Evolutionary conservation across 2,797 vertebrate genomes (phyloP), one percentile per base, ranked within the genome.

Genomic region (Tragopan temminckii): DNA sequence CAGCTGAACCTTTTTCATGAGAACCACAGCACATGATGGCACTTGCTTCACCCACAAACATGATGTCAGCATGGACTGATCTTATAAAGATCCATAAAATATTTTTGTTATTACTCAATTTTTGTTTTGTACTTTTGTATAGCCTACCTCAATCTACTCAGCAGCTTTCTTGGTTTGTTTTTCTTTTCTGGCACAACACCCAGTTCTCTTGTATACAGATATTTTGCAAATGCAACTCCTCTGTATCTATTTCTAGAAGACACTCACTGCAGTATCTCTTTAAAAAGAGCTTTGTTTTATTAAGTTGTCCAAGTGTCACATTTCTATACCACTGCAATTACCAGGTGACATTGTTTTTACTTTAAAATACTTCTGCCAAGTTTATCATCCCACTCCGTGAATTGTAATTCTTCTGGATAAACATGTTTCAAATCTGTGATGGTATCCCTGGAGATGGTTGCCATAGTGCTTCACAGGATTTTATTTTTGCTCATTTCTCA

Each of bases 371-470:
- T 18, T 19, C 29, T 55, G 53, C 53, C 53, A 55, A 55, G 53
- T 55, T 55, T 55, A 55, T 55, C 53, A 55, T 55, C 53, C 53
- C 29, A 20, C 31, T n/a, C 53, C 3, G 7, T 55, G 53, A 82
- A 89, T 55, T 82, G 63, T 72, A 93, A 86, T 75, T 93, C 92
- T 87, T 85, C 62, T 86, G 83, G 71, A 94, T 91, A 94, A 96
- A 90, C 94, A 83, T 66, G 55, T 89, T 96, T 93, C 88, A 74
- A 70, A 67, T 83, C 59, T 91, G 92, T 85, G 80, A 66, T 89
- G 79, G 91, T 97, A 85, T 95, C 96, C 95, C 46, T 89, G 91
- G 97, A 78, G 85, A 97, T 81, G 63, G 97, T 96, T 97, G 67
- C 95, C 86, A 97, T 94, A 93, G 96, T 11, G 36, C 86, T 91